These are phyloP conservation scores for Hydra vulgaris DNA, from an alignment of 30 jellyfish, hydroid and myxozoan species.

Conservation along the genomic window DNA sequence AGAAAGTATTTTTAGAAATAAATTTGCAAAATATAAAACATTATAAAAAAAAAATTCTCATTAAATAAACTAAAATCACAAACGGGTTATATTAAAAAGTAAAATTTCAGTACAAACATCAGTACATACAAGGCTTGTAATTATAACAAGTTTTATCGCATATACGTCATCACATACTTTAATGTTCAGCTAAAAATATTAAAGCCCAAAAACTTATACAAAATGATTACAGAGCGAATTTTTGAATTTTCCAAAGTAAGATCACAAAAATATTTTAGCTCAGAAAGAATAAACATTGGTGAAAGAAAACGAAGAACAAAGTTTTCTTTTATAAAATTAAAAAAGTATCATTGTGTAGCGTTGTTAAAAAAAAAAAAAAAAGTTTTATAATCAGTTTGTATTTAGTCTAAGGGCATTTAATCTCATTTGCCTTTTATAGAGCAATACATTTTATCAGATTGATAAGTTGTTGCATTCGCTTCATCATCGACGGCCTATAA, in stretches of 20 bases:
- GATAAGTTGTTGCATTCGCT: neutral
- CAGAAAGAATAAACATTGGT: neutral
- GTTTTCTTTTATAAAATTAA: neutral
- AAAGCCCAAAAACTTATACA: neutral
- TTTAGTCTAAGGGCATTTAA: neutral
- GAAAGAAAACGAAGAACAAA: neutral
- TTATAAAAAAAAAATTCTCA: too few relatives aligned
- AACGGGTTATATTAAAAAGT: too few relatives aligned
- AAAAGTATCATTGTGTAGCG: too few relatives aligned
- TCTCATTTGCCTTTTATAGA: neutral
- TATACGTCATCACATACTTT: neutral
- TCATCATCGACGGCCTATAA: neutral
- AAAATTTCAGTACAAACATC: neutral
- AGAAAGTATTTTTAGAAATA: too few relatives aligned
- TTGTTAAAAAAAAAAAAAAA: too few relatives aligned
- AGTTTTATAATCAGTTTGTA: neutral
- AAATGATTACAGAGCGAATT: neutral
- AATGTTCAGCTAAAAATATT: neutral
- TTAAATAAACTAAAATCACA: too few relatives aligned
- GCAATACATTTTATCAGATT: neutral
- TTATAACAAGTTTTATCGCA: neutral
- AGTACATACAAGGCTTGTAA: neutral
- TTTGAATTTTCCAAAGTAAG: too few relatives aligned
- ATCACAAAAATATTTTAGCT: neutral
- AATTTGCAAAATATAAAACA: neutral